These are phyloP conservation scores for Proctacanthus coquilletti DNA, from an alignment of 1,140 invertebrate species.

Conservation along the genomic window DNA sequence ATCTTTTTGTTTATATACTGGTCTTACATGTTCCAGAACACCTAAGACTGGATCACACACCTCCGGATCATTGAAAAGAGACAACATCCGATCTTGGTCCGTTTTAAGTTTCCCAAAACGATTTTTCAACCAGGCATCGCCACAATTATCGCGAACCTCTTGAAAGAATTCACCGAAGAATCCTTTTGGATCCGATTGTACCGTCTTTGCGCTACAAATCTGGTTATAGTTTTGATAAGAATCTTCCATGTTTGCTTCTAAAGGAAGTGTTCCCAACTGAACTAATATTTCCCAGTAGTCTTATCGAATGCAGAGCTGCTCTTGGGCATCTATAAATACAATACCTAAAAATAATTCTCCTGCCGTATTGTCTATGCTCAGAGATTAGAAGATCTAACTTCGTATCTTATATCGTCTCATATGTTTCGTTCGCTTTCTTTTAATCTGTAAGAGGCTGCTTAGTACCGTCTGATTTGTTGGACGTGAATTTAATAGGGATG, in stretches of 20 bases:
- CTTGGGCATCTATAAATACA: no score
- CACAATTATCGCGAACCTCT: conserved; percentile 27
- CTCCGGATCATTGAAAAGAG: conserved; percentile 34
- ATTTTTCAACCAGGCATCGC: conserved; percentile 35
- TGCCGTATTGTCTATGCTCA: no score
- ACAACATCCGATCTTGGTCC: conserved; percentile 34
- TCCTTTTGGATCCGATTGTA: conserved; percentile 40
- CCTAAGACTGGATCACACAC: conserved; percentile 31
- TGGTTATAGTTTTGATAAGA: conserved; percentile 22
- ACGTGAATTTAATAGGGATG: no score
- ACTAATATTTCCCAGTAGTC: no score
- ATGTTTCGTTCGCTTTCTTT: no score
- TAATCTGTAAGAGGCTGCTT: no score
- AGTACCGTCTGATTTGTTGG: no score
- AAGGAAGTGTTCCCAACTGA: no score
- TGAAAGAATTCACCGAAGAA: conserved; percentile 40
- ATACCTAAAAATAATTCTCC: no score
- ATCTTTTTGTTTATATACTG: conserved; percentile 33
- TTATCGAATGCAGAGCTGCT: no score
- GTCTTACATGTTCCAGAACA: conserved; percentile 31
- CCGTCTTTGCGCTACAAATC: conserved; percentile 39
- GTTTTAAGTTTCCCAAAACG: conserved; percentile 34
- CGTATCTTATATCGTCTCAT: no score
- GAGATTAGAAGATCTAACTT: no score
- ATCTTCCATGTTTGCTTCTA: conserved; percentile 8